Percentiles rank a stretch among this genome's conserved stretches.
Evolutionary conservation across 2,888 invertebrate species (phyloP).

Genomic region (Pherbina coryleti): DNA sequence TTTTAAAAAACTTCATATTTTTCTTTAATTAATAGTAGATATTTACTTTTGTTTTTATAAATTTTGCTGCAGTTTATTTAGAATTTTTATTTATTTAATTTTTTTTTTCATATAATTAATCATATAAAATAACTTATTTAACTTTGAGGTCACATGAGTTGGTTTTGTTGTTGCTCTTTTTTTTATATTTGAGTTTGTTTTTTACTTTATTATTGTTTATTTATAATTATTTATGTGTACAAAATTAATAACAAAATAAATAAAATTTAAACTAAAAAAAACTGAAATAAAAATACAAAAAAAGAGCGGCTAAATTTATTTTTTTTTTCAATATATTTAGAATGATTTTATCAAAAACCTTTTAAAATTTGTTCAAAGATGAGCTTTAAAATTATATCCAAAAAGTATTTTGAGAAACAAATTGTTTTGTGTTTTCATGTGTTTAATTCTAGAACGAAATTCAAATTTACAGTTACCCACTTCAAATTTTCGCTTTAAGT

Average conservation of each 20-base stretch:
- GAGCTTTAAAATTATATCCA: neutral
- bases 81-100: conserved; percentile 44
- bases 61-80: neutral
- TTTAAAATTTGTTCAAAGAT: neutral
- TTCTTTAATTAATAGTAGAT: neutral
- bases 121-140: conserved; percentile 66
- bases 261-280: conserved; percentile 21
- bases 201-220: conserved; percentile 23
- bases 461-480: neutral
- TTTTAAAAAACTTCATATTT: neutral
- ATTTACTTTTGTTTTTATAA: neutral
- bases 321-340: neutral
- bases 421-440: neutral
- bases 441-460: neutral
- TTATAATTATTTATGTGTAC: conserved; percentile 12
- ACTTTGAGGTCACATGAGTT: conserved; percentile 72
- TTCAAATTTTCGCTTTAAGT: neutral
- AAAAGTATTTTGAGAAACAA: neutral
- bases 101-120: conserved; percentile 31
- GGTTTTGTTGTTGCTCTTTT: conserved; percentile 66
- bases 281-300: conserved; percentile 14
- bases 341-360: neutral
- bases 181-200: conserved; percentile 47
- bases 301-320: neutral
- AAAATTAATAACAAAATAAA: conserved; percentile 25